These are phyloP conservation scores for Alloscopus bannaensis DNA, from an alignment of 2,888 invertebrate species.

Conservation along the genomic window DNA sequence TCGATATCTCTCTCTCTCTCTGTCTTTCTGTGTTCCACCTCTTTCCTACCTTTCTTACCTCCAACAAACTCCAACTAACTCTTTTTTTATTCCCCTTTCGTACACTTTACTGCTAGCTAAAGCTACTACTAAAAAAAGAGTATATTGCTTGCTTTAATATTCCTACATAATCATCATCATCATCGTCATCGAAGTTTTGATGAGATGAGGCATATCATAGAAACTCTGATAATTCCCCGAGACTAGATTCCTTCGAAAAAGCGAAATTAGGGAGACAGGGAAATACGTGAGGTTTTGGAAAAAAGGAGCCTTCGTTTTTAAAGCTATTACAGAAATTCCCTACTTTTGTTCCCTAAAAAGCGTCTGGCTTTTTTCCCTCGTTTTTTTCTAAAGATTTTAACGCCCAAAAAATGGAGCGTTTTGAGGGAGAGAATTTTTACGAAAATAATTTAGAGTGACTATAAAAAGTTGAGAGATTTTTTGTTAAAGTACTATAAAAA, in stretches of 20 bases:
- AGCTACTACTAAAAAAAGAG: constrained; percentile 10
- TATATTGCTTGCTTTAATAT: constrained; percentile 19
- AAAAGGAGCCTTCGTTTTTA: constrained; percentile 12
- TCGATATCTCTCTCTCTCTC: not conserved
- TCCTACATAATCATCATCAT: constrained; percentile 51
- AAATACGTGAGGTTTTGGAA: too few species aligned
- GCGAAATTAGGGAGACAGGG: not conserved
- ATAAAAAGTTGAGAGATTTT: constrained; percentile 20
- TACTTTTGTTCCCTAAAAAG: not conserved
- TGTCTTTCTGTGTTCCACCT: constrained; percentile 61
- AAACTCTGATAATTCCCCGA: constrained; percentile 58
- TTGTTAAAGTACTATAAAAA: constrained; percentile 61
- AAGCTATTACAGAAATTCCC: constrained; percentile 17
- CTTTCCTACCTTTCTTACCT: constrained; percentile 67
- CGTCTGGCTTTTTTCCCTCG: constrained; percentile 1
- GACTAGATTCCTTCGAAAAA: constrained; percentile 35
- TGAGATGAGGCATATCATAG: constrained; percentile 39
- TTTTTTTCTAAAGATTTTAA: not conserved
- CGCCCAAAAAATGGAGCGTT: too few species aligned
- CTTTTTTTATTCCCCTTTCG: constrained; percentile 55
- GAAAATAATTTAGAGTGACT: constrained; percentile 6
- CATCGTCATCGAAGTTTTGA: constrained; percentile 25
- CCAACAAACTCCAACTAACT: constrained; percentile 53
- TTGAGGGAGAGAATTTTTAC: constrained; percentile 2
- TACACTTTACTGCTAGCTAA: constrained; percentile 54